Percentiles rank a stretch among this genome's conserved stretches.
phyloP scores from a whole-genome alignment of 2,888 invertebrate genomes.

The Nomada lathburiana region DNA sequence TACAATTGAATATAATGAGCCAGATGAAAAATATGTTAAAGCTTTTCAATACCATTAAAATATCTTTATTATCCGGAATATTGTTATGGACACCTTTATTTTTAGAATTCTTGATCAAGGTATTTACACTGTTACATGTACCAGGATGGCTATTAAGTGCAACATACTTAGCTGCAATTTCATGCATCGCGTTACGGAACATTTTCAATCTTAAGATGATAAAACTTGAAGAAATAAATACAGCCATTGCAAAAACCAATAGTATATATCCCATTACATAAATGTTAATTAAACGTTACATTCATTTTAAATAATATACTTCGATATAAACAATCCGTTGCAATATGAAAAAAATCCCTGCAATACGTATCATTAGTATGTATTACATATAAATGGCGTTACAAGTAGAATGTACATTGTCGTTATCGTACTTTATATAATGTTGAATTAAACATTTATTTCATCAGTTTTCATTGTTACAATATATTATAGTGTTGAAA shows the following conservation, averaged over 20 bases:
- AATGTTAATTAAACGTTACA: slow-evolving; percentile 18
- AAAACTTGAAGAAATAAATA: slow-evolving; percentile 55
- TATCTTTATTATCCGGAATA: slow-evolving; percentile 69
- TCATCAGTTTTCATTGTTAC: neutral
- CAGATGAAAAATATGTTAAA: slow-evolving; percentile 57
- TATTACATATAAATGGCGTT: slow-evolving; percentile 28
- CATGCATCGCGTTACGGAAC: slow-evolving; percentile 72
- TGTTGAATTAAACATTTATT: neutral
- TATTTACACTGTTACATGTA: slow-evolving; percentile 70
- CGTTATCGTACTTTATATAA: slow-evolving; percentile 9
- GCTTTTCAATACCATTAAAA: slow-evolving; percentile 61
- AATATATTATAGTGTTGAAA: neutral
- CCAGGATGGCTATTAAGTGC: slow-evolving; percentile 71
- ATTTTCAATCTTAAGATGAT: slow-evolving; percentile 73
- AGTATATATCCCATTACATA: slow-evolving; percentile 66
- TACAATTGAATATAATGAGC: slow-evolving; percentile 39
- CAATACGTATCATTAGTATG: slow-evolving; percentile 9
- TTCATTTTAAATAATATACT: neutral
- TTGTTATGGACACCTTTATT: slow-evolving; percentile 79
- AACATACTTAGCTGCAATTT: slow-evolving; percentile 69
- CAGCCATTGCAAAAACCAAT: slow-evolving; percentile 64
- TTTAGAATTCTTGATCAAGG: slow-evolving; percentile 69
- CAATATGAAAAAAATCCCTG: slow-evolving; percentile 2
- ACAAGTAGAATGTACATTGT: neutral
- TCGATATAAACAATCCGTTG: neutral